Evolutionary conservation across 1,140 invertebrate species (phyloP).

Genomic region (Drosophila nebulosa): DNA sequence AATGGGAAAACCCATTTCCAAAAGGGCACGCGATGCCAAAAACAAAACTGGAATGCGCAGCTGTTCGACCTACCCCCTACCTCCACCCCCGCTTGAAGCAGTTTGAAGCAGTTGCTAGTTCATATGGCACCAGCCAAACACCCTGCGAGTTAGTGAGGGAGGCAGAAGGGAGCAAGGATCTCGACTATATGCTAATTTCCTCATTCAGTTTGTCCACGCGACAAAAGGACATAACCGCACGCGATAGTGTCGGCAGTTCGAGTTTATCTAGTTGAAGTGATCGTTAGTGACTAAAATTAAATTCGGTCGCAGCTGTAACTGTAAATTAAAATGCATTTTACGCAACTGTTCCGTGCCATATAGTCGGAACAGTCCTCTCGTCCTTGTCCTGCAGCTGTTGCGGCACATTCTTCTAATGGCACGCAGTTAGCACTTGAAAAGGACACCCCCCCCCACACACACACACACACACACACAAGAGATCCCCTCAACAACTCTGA

Average conservation of each 20-base stretch:
- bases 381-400: slow-evolving; percentile 51
- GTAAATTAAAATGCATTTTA: slow-evolving; percentile 80
- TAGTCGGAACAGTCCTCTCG: too few species aligned
- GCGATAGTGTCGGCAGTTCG: slow-evolving; percentile 49
- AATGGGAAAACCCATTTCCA: not conserved
- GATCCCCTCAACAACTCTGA: not conserved
- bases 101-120: not conserved
- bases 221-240: slow-evolving; percentile 53
- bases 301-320: slow-evolving; percentile 61
- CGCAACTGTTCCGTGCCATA: slow-evolving; percentile 69
- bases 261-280: slow-evolving; percentile 29
- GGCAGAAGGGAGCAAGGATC: not conserved
- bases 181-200: slow-evolving; percentile 58
- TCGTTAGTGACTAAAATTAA: slow-evolving; percentile 55
- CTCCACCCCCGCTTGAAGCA: slow-evolving; percentile 28
- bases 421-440: slow-evolving; percentile 71
- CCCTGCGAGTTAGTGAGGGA: not conserved
- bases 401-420: slow-evolving; percentile 50
- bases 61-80: not conserved
- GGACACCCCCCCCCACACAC: slow-evolving; percentile 55
- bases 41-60: slow-evolving; percentile 13
- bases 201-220: slow-evolving; percentile 45
- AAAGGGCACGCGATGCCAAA: slow-evolving; percentile 27
- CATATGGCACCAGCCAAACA: not conserved
- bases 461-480: not conserved